A percentile compares a stretch with the other conserved stretches of the same genome.
These are phyloP conservation scores for Porites evermanni DNA, from an alignment of 92 coral and sea anemone genomes.

Conservation along the genomic window DNA sequence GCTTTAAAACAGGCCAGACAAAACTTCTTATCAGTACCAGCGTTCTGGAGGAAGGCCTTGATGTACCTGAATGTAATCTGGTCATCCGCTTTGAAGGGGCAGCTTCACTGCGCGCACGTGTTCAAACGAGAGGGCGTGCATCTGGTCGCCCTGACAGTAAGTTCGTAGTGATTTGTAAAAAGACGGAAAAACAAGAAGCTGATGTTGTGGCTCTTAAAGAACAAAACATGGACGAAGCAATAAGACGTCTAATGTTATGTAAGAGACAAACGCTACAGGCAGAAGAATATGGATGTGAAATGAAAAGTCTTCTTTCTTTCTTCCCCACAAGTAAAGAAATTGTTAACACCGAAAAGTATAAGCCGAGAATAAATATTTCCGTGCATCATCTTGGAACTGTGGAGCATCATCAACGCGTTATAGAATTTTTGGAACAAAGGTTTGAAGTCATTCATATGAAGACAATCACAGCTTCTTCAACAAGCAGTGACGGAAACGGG, in stretches of 20 bases:
- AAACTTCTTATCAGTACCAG: conserved; percentile 88
- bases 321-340: neutral
- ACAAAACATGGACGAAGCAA: conserved; percentile 75
- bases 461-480: neutral
- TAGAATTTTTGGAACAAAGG: conserved; percentile 19
- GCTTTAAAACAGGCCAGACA: conserved; percentile 79
- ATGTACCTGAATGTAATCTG: conserved; percentile 95
- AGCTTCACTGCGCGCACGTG: conserved; percentile 72
- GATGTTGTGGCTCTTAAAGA: conserved; percentile 63
- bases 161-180: conserved; percentile 84
- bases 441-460: conserved; percentile 49
- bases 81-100: conserved; percentile 93
- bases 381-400: conserved; percentile 23
- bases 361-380: conserved; percentile 27
- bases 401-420: neutral
- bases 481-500: neutral
- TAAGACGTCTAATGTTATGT: conserved; percentile 47
- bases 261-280: conserved; percentile 45
- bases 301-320: conserved; percentile 40
- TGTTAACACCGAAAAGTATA: neutral
- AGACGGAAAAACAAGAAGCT: conserved; percentile 65
- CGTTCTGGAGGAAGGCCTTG: conserved; percentile 97
- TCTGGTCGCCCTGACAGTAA: conserved; percentile 86
- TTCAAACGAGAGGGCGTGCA: conserved; percentile 95
- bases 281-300: conserved; percentile 66